Evolutionary conservation across 30 jellyfish, hydroid and myxozoan genomes (phyloP).

Genomic region (Hydractinia echinata): DNA sequence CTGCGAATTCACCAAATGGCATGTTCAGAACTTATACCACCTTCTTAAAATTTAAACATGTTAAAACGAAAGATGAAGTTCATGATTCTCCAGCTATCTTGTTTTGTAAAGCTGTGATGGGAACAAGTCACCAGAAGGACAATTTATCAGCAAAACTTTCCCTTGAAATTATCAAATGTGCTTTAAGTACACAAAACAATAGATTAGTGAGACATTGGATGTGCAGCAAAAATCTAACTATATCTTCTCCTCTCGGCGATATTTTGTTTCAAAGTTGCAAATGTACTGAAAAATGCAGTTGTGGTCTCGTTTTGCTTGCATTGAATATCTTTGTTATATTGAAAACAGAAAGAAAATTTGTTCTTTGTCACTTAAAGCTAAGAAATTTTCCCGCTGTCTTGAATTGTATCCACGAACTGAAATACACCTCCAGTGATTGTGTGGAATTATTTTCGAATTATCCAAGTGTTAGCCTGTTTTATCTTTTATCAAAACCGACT

Average conservation of each 20-base stretch:
- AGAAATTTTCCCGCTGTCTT: constrained; percentile 45
- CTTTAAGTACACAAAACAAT: constrained; percentile 20
- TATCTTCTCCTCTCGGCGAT: constrained; percentile 54
- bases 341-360: constrained; percentile 45
- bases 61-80: background rate
- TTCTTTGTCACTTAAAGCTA: constrained; percentile 39
- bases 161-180: constrained; percentile 55
- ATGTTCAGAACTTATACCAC: constrained; percentile 44
- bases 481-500: constrained; percentile 30
- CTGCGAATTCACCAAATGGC: constrained; percentile 70
- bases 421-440: constrained; percentile 26
- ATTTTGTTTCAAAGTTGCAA: constrained; percentile 33
- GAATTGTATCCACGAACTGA: constrained; percentile 35
- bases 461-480: constrained; percentile 48
- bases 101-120: constrained; percentile 69
- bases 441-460: constrained; percentile 29
- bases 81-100: constrained; percentile 33
- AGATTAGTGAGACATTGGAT: constrained; percentile 51
- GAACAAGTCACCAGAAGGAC: constrained; percentile 26
- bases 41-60: constrained; percentile 41
- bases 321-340: constrained; percentile 29
- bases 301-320: constrained; percentile 50
- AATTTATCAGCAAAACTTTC: constrained; percentile 51
- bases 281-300: constrained; percentile 35
- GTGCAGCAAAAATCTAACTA: constrained; percentile 28